Conservation (phyloP, 2,797 vertebrate genomes). For the Prunella strophiata region DNA sequence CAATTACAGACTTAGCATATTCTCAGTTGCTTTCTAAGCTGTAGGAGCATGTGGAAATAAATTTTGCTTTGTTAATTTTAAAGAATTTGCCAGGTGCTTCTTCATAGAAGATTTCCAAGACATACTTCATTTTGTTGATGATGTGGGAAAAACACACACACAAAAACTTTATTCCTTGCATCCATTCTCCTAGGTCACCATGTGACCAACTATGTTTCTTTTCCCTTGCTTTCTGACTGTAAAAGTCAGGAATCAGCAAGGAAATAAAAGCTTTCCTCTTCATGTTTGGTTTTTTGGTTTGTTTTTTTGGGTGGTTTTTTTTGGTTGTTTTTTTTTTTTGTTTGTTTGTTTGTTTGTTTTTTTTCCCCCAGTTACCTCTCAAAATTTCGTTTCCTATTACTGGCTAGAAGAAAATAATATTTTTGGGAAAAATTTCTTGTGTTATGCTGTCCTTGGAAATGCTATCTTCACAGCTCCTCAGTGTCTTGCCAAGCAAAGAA, state of each 20-base stretch:
- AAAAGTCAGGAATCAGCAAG: not conserved
- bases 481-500: not conserved
- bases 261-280: not conserved
- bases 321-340: not conserved
- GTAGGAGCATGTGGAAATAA: not conserved
- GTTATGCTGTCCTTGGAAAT: not conserved
- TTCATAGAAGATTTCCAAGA: not conserved
- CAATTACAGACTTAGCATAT: not conserved
- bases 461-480: not conserved
- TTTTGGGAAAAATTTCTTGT: not conserved
- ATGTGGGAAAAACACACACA: not conserved
- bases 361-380: not conserved
- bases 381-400: not conserved
- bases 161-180: not conserved
- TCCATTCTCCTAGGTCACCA: not conserved
- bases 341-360: too few relatives aligned
- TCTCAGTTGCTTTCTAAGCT: not conserved
- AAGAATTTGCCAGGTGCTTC: not conserved
- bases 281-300: not conserved
- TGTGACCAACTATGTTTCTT: not conserved
- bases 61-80: not conserved
- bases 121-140: not conserved
- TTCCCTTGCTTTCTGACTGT: not conserved
- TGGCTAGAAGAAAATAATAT: not conserved
- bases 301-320: too few relatives aligned